Evolutionary conservation across 2,797 vertebrate species (phyloP).

Genomic region (Netta rufina): DNA sequence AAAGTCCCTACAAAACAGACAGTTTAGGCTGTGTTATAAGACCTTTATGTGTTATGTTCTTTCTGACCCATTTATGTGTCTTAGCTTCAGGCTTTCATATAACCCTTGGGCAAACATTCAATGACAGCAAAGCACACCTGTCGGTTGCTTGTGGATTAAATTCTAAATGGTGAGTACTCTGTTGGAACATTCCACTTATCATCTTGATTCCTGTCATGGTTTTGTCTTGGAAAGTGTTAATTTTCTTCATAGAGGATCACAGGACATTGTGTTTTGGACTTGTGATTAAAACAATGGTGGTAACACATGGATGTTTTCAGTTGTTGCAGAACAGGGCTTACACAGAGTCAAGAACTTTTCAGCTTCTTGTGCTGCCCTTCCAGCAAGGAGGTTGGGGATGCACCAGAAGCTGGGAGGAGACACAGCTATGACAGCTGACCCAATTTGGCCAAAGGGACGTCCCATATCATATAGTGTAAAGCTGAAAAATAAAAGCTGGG

Average conservation of each 20-base stretch:
- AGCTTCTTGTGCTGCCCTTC: neutral
- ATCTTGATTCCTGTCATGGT: conserved; percentile 39
- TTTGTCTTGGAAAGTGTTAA: neutral
- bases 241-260: neutral
- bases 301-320: neutral
- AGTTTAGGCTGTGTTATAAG: conserved; percentile 62
- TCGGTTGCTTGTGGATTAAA: conserved; percentile 70
- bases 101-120: conserved; percentile 74
- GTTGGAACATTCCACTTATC: conserved; percentile 67
- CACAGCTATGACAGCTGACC: too few relatives aligned
- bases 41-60: conserved; percentile 36
- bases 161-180: conserved; percentile 63
- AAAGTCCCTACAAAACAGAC: conserved; percentile 40
- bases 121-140: conserved; percentile 66
- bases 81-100: conserved; percentile 72
- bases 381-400: neutral
- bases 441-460: neutral
- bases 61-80: conserved; percentile 57
- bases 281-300: neutral
- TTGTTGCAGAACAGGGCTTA: neutral
- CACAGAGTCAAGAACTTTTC: neutral
- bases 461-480: neutral
- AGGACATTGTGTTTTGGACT: neutral
- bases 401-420: neutral
- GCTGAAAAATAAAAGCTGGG: neutral